Percentiles rank a stretch among this genome's conserved stretches.
phyloP scores from a whole-genome alignment of 2,113 vertebrate genomes.

The Chaetura pelagica region DNA sequence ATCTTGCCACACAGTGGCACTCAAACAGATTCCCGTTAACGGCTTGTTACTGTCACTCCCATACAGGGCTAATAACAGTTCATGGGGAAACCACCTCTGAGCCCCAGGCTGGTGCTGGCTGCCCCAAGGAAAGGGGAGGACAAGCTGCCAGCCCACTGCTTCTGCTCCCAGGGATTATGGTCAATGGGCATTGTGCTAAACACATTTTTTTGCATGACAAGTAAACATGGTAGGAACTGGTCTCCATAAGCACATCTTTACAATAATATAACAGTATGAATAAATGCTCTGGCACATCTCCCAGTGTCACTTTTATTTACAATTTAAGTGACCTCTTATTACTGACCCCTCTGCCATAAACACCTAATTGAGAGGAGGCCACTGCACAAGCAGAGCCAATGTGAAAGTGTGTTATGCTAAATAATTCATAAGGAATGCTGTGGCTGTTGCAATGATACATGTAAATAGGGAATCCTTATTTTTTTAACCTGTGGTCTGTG shows the following conservation, averaged over 20 bases:
- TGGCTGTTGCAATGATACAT: not conserved
- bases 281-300: not conserved
- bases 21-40: slow-evolving; percentile 47
- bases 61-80: slow-evolving; percentile 33
- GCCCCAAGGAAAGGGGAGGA: not conserved
- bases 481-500: not conserved
- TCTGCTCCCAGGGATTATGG: not conserved
- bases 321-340: slow-evolving; percentile 8
- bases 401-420: not conserved
- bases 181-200: not conserved
- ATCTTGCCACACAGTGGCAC: slow-evolving; percentile 35
- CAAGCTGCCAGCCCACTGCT: not conserved
- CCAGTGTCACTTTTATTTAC: not conserved
- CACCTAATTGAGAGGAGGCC: not conserved
- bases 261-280: not conserved
- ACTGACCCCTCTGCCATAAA: not conserved
- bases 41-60: slow-evolving; percentile 35
- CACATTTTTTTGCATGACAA: not conserved
- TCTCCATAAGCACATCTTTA: slow-evolving; percentile 12
- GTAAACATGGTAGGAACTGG: not conserved
- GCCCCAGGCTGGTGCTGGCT: not conserved
- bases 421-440: not conserved
- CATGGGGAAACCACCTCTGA: not conserved
- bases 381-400: not conserved
- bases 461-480: not conserved